Conservation (phyloP, 2,797 vertebrate genomes). For the Hydrocynus forskahlii region DNA sequence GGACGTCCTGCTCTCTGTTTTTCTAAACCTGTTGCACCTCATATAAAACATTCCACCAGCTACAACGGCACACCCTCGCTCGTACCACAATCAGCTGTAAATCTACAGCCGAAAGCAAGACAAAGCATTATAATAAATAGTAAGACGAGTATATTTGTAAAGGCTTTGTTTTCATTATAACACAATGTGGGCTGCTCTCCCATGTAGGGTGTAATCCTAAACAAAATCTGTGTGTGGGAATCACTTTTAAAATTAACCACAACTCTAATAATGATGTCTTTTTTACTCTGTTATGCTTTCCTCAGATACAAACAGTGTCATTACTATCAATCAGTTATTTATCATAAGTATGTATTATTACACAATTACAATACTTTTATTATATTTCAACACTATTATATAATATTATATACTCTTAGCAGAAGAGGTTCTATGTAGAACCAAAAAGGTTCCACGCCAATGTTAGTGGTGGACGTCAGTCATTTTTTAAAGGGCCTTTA, state of each 20-base stretch:
- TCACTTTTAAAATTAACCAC: background rate
- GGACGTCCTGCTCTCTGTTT: slow-evolving; percentile 14
- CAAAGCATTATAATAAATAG: background rate
- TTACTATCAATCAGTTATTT: background rate
- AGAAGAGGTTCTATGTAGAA: too few relatives aligned
- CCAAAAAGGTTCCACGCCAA: too few relatives aligned
- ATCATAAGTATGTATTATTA: background rate
- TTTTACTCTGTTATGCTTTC: background rate
- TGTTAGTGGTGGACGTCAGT: too few relatives aligned
- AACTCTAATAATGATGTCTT: background rate
- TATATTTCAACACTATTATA: too few relatives aligned
- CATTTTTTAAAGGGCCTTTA: too few relatives aligned
- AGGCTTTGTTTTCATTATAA: slow-evolving; percentile 19
- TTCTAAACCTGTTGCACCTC: background rate
- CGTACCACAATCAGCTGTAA: background rate
- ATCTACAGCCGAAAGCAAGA: background rate
- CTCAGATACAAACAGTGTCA: background rate
- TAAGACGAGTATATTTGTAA: background rate
- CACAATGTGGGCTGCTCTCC: background rate
- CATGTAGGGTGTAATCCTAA: slow-evolving; percentile 2
- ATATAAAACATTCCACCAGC: slow-evolving; percentile 9
- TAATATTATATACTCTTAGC: too few relatives aligned
- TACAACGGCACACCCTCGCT: slow-evolving; percentile 26
- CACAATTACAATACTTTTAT: background rate
- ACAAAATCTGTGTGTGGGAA: slow-evolving; percentile 21